Percentiles rank a stretch among this genome's conserved stretches.
Conservation (phyloP, 2,113 vertebrate genomes). For the Cathartes aura region DNA sequence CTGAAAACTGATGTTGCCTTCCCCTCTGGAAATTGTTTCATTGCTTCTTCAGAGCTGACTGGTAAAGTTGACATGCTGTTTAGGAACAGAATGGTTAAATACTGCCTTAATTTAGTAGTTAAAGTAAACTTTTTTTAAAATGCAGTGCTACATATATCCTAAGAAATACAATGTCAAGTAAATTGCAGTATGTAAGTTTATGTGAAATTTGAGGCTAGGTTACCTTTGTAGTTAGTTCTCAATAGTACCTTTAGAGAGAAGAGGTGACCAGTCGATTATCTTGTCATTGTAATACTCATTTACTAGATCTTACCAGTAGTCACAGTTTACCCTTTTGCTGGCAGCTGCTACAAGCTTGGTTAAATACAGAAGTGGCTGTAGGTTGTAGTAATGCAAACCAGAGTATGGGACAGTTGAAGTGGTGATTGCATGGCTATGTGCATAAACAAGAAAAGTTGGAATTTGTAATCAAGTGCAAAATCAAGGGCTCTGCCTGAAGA, state of each 20-base stretch:
- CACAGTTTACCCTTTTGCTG: neutral
- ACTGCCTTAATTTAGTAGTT: neutral
- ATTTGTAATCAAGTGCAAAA: neutral
- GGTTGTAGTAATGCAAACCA: no score
- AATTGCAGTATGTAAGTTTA: neutral
- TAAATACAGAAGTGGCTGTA: neutral
- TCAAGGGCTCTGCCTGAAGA: neutral
- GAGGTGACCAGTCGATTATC: neutral
- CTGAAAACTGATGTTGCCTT: neutral
- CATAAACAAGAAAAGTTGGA: neutral
- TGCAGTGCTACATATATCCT: neutral
- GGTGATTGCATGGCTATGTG: neutral
- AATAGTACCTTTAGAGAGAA: neutral
- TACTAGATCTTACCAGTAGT: neutral
- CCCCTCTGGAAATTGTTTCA: neutral
- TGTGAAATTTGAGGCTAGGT: neutral
- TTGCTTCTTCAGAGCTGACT: neutral
- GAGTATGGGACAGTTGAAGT: no score
- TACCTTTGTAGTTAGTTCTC: neutral
- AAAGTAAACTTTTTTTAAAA: neutral
- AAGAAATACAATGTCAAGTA: rapidly evolving
- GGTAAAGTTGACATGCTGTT: neutral
- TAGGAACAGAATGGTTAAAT: neutral
- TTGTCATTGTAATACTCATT: neutral
- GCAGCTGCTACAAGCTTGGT: neutral